Conservation (phyloP, 1,140 invertebrate genomes). For the Battus philenor region DNA sequence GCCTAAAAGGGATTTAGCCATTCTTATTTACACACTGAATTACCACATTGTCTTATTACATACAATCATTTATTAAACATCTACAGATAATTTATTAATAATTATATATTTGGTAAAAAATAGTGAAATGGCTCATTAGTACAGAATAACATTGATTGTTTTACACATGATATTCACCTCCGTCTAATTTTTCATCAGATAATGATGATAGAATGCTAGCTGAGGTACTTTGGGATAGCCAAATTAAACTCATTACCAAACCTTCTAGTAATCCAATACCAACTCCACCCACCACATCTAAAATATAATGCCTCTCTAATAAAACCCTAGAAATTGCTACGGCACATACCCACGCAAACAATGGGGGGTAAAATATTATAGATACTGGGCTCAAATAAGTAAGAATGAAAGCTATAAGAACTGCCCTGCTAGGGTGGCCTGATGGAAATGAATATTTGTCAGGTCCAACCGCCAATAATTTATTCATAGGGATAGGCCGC, state of each 20-base stretch:
- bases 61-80: too few species aligned
- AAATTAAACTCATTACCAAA: constrained; percentile 80
- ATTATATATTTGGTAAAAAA: constrained; percentile 2
- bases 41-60: too few species aligned
- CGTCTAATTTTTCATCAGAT: constrained; percentile 65
- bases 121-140: too few species aligned
- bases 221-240: constrained; percentile 76
- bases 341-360: constrained; percentile 85
- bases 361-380: constrained; percentile 77
- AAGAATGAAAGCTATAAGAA: constrained; percentile 86
- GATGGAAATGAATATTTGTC: constrained; percentile 98
- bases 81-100: too few species aligned
- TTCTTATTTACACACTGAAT: too few species aligned
- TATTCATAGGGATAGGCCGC: constrained; percentile 85
- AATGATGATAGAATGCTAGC: constrained; percentile 55
- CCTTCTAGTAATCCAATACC: constrained; percentile 86
- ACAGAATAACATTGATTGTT: not conserved
- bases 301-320: constrained; percentile 85
- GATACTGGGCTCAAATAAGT: constrained; percentile 79
- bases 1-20: too few species aligned
- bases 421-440: constrained; percentile 93
- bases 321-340: constrained; percentile 89
- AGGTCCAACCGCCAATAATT: constrained; percentile 77
- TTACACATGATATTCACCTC: constrained; percentile 66
- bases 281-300: constrained; percentile 89